These are phyloP conservation scores for Platycheirus albimanus DNA, from an alignment of 2,888 invertebrate genomes.

Conservation along the genomic window DNA sequence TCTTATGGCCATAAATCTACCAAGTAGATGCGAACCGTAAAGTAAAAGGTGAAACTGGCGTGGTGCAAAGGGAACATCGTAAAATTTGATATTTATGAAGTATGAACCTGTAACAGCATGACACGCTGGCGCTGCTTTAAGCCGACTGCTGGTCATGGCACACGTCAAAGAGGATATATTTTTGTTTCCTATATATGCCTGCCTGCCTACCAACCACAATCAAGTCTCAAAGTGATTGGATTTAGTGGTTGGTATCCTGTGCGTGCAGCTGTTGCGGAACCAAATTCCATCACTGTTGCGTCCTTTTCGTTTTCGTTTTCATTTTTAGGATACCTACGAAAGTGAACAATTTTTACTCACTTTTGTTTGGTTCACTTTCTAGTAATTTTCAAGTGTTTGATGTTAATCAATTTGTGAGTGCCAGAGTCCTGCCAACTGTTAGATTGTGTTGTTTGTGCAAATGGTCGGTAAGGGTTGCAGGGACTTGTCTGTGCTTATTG, in stretches of 20 bases:
- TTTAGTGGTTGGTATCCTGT: constrained; percentile 35
- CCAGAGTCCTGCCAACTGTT: constrained; percentile 51
- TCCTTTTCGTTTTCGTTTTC: constrained; percentile 54
- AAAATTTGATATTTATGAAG: constrained; percentile 71
- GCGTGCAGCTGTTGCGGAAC: constrained; percentile 64
- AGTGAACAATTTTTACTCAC: constrained; percentile 49
- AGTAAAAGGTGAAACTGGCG: constrained; percentile 67
- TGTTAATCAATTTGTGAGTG: constrained; percentile 13
- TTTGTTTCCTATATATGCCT: too few species aligned
- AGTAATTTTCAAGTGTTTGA: not conserved
- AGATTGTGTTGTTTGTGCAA: too few species aligned
- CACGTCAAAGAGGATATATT: constrained; percentile 61
- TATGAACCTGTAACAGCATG: constrained; percentile 66
- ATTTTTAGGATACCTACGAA: constrained; percentile 51
- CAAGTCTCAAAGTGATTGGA: too few species aligned
- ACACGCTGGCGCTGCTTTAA: too few species aligned
- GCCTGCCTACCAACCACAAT: constrained; percentile 53
- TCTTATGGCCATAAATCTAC: constrained; percentile 65
- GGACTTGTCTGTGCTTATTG: too few species aligned
- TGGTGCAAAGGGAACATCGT: constrained; percentile 56
- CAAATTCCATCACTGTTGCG: constrained; percentile 27
- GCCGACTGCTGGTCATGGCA: constrained; percentile 46
- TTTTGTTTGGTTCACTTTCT: not conserved
- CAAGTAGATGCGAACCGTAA: constrained; percentile 66
- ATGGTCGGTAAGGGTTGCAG: too few species aligned